Conservation (phyloP, 2,797 vertebrate species). For the Melanotaenia parkinsoni region DNA sequence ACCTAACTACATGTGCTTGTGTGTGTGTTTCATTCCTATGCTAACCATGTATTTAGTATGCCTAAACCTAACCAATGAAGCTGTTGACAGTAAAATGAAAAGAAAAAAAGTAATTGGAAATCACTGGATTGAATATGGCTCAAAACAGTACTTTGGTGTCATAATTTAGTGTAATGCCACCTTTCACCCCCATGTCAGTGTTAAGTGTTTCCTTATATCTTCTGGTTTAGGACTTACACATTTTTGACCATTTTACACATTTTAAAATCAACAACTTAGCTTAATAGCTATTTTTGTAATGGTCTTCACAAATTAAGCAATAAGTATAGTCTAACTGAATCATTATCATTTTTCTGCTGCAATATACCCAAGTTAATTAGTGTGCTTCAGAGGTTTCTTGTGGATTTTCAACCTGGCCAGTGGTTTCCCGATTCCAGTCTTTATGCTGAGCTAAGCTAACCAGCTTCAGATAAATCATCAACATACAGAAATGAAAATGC, state of each 20-base stretch:
- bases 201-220: neutral
- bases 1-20: neutral
- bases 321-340: neutral
- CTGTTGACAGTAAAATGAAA: neutral
- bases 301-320: neutral
- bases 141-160: neutral
- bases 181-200: neutral
- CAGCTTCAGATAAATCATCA: neutral
- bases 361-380: neutral
- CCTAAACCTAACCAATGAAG: neutral
- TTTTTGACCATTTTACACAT: neutral
- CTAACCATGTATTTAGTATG: neutral
- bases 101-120: neutral
- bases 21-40: neutral
- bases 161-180: neutral
- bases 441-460: neutral
- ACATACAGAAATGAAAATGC: neutral
- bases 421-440: neutral
- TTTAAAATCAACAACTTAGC: neutral
- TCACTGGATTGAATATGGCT: neutral
- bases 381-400: neutral
- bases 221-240: neutral
- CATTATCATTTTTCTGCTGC: neutral
- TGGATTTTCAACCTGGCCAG: neutral
- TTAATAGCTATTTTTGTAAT: neutral